Base-by-base conservation (phyloP, 92 coral and sea anemone species). In the Chrysogorgia sp. region DNA sequence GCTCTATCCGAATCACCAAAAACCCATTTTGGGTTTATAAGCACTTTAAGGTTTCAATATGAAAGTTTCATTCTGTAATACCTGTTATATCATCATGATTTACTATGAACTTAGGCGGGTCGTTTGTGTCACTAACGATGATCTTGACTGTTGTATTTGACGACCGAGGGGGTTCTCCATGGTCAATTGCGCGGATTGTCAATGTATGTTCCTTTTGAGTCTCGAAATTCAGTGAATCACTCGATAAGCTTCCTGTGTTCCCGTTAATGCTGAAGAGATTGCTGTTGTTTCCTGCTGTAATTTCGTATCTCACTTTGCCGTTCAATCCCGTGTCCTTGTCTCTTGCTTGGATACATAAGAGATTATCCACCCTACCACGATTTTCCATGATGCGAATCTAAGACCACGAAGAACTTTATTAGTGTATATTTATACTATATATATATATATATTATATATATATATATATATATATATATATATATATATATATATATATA, bases 291-390 rank as follows among this genome's bases (percentile, higher is more conserved):
- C 90, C 92, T 0, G 85, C 21, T 33, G 61, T 31, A 2, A 93
- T 82, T 25, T 87, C 52, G 69, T 93, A 93, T 23, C 62, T 83
- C 28, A 93, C 85, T 19, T 69, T 25, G 0, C 88, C 87, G 10
- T 67, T 63, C 40, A 75, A 75, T 34, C 90, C 88, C 49, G 75
- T 71, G 58, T 96, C 99, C 23, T 80, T 87, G 81, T 96, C 99
- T 12, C 84, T 86, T 0, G 98, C 98, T 0, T 89, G 90, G 10
- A 93, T 76, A 71, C 98, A 93, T 53, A 93, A 40, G 63, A 91
- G 74, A 53, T 87, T 90, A 22, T 77, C 74, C 13, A 89, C 74
- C 45, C 57, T 50, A 8, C 91, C 92, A 63, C 88, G 87, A 33
- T 84, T 79, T 58, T 93, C 98, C 0, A 72, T 83, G 28, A 93